Percentiles rank a stretch among this genome's conserved stretches.
Evolutionary conservation across 2,113 vertebrate genomes (phyloP).

Genomic region (Suncus etruscus): DNA sequence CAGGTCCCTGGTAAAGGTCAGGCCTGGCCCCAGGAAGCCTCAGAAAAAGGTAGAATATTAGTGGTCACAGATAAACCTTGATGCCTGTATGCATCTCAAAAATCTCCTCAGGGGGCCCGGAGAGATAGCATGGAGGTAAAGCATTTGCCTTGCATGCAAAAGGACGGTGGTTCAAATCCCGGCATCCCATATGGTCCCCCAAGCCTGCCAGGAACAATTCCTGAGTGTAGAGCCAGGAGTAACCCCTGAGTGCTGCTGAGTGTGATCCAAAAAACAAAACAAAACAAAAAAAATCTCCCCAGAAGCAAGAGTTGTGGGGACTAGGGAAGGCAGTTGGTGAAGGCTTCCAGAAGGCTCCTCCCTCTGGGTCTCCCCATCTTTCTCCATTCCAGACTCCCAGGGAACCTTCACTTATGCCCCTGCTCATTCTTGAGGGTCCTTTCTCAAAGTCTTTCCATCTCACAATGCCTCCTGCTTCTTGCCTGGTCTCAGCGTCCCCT

Average conservation of each 20-base stretch:
- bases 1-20: neutral
- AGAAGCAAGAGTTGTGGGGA: too few relatives aligned
- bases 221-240: too few relatives aligned
- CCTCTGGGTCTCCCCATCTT: neutral
- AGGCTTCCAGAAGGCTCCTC: neutral
- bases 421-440: too few relatives aligned
- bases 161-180: too few relatives aligned
- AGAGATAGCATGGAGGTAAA: too few relatives aligned
- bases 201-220: too few relatives aligned
- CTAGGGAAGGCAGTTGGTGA: too few relatives aligned
- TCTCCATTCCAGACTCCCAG: neutral
- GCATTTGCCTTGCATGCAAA: too few relatives aligned
- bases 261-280: neutral
- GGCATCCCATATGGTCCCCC: too few relatives aligned
- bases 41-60: neutral
- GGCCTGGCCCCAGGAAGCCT: neutral
- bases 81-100: neutral
- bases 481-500: neutral
- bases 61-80: neutral
- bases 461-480: neutral
- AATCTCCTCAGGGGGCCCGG: neutral
- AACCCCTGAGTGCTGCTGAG: neutral
- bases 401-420: too few relatives aligned
- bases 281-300: neutral
- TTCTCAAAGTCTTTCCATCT: neutral